Evolutionary conservation across 2,888 invertebrate species (phyloP).

Genomic region (Ormia ochracea): DNA sequence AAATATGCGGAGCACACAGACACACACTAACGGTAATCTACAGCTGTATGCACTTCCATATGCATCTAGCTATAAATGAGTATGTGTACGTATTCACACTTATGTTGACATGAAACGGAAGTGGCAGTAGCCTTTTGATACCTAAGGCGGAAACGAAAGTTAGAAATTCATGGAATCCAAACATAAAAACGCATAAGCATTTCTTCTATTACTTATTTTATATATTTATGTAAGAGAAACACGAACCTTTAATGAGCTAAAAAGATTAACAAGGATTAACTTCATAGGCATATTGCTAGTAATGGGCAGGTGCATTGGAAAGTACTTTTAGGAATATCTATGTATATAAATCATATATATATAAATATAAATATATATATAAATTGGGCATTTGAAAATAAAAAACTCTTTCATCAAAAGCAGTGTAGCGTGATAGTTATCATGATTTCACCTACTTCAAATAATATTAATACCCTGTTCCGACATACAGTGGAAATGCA

Average conservation of each 20-base stretch:
- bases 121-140: slow-evolving; percentile 37
- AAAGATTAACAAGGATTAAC: background rate
- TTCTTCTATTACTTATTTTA: background rate
- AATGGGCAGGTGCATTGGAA: background rate
- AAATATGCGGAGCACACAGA: background rate
- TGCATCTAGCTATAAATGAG: background rate
- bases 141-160: slow-evolving; percentile 31
- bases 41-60: background rate
- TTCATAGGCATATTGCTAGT: background rate
- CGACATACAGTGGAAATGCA: no score
- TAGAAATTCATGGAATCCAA: slow-evolving; percentile 32
- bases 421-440: no score
- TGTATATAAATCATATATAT: no score
- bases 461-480: no score
- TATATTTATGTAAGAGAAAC: slow-evolving; percentile 9
- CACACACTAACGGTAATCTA: background rate
- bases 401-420: no score
- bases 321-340: no score
- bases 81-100: slow-evolving; percentile 28
- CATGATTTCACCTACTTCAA: no score
- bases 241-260: background rate
- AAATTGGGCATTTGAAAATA: no score
- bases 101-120: slow-evolving; percentile 60
- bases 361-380: no score
- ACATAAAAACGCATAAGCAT: slow-evolving; percentile 37